These are phyloP conservation scores for Myotis pilosus DNA, from an alignment of 2,797 vertebrate species.

Conservation along the genomic window DNA sequence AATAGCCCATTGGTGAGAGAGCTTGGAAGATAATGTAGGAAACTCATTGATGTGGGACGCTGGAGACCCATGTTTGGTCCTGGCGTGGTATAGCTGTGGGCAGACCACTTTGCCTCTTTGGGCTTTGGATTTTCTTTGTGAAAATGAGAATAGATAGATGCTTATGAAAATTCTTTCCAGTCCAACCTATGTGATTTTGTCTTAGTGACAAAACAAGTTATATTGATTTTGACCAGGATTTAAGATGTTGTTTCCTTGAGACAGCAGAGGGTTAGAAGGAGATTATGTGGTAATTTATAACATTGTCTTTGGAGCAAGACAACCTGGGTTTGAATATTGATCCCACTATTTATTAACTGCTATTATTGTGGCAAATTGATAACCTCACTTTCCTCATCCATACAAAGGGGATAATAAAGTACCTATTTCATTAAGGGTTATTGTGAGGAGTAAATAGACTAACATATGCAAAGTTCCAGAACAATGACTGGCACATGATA, in stretches of 20 bases:
- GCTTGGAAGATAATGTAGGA: background rate
- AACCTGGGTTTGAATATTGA: background rate
- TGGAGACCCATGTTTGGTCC: background rate
- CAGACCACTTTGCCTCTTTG: background rate
- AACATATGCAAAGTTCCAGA: background rate
- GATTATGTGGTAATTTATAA: background rate
- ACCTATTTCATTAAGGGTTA: background rate
- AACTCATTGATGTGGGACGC: background rate
- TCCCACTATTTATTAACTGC: background rate
- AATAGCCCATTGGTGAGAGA: background rate
- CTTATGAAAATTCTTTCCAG: background rate
- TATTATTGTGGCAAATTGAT: background rate
- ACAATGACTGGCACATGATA: background rate
- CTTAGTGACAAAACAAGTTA: background rate
- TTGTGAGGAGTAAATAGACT: slow-evolving; percentile 6
- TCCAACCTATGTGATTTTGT: background rate
- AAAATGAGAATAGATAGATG: background rate
- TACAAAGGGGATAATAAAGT: background rate
- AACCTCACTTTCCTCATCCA: background rate
- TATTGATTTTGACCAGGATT: background rate
- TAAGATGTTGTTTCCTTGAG: background rate
- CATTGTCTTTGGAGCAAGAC: background rate
- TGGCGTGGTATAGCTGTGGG: background rate
- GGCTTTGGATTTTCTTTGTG: background rate
- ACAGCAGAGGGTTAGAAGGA: background rate